A percentile compares a stretch with the other conserved stretches of the same genome.
Conservation (phyloP, 2,888 invertebrate species). For the Leptinotarsa juncta region DNA sequence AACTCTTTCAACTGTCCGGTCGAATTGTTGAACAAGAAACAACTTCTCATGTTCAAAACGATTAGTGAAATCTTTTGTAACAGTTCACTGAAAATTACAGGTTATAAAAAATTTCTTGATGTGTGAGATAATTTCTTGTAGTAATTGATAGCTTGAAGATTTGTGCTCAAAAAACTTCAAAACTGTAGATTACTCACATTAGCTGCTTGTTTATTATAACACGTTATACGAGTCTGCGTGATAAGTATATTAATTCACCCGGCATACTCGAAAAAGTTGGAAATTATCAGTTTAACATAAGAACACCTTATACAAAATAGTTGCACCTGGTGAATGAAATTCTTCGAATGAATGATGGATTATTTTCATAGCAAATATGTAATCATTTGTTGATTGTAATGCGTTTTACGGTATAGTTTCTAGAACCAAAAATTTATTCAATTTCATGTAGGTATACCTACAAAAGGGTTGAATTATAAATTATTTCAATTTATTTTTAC, state of each 20-base stretch:
- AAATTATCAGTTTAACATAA: slow-evolving; percentile 36
- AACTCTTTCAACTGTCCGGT: neutral
- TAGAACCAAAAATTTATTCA: neutral
- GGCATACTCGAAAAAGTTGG: slow-evolving; percentile 26
- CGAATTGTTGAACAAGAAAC: slow-evolving; percentile 4
- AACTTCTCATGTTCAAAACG: slow-evolving; percentile 14
- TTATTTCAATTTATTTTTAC: too few relatives aligned
- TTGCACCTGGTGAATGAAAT: slow-evolving; percentile 16
- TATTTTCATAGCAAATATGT: slow-evolving; percentile 19
- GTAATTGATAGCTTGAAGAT: slow-evolving; percentile 37
- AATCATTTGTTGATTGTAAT: slow-evolving; percentile 15
- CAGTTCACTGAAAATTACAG: slow-evolving; percentile 22
- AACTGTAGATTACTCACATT: slow-evolving; percentile 43
- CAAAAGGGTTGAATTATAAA: too few relatives aligned
- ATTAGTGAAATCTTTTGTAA: slow-evolving; percentile 22
- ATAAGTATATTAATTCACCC: slow-evolving; percentile 40
- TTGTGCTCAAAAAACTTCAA: slow-evolving; percentile 28
- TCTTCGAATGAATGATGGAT: neutral
- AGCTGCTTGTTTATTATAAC: slow-evolving; percentile 51
- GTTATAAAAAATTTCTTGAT: slow-evolving; percentile 12
- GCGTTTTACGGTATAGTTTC: neutral
- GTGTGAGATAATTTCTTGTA: slow-evolving; percentile 20
- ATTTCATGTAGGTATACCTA: too few relatives aligned
- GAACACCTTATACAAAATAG: slow-evolving; percentile 22
- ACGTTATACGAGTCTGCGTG: slow-evolving; percentile 37